phyloP scores from a whole-genome alignment of 2,888 invertebrate genomes.

The Drosophila antonietae region DNA sequence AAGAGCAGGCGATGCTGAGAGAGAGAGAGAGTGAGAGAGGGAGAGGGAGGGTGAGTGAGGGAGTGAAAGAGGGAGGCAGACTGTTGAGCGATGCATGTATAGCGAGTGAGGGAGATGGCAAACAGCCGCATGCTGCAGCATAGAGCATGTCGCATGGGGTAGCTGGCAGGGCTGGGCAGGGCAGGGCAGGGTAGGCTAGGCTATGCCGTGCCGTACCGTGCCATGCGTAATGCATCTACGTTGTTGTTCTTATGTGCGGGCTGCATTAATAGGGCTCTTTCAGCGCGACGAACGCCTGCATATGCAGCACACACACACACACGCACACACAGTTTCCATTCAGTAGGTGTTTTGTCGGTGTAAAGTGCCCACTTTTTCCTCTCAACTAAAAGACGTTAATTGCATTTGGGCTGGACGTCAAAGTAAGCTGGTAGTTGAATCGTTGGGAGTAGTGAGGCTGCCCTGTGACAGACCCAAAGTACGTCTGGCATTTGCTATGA shows the following conservation, averaged over 20 bases:
- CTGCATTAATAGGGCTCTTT: slow-evolving; percentile 39
- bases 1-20: background rate
- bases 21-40: background rate
- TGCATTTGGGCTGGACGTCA: slow-evolving; percentile 11
- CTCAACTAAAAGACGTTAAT: slow-evolving; percentile 19
- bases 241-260: slow-evolving; percentile 39
- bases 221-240: slow-evolving; percentile 2
- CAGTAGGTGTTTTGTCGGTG: slow-evolving; percentile 11
- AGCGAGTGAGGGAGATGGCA: slow-evolving; percentile 7
- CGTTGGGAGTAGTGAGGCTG: background rate
- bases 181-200: background rate
- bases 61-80: background rate
- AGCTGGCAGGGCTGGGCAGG: background rate
- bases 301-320: slow-evolving; percentile 25
- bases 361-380: slow-evolving; percentile 12
- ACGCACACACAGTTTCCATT: slow-evolving; percentile 23
- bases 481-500: background rate
- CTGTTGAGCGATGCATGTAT: background rate
- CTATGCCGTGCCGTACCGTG: background rate
- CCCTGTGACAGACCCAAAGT: background rate
- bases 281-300: slow-evolving; percentile 29
- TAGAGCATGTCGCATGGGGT: slow-evolving; percentile 24
- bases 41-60: background rate
- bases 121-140: slow-evolving; percentile 16
- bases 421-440: background rate